Conservation (phyloP, 2,888 invertebrate species). For the Luffia ferchaultella region DNA sequence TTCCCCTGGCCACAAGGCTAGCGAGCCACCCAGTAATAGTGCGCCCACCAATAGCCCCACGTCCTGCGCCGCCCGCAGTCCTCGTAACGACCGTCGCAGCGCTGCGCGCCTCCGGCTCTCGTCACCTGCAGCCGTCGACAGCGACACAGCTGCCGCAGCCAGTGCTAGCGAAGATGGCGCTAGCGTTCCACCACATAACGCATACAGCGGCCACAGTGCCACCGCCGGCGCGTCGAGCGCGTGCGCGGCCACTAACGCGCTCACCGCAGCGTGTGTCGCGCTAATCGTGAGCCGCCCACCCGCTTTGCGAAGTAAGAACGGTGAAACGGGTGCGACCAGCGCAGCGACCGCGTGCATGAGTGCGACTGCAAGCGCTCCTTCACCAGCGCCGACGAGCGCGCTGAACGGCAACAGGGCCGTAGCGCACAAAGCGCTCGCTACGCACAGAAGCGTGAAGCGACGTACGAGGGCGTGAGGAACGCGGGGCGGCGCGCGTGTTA, state of each 20-base stretch:
- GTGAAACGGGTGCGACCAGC: constrained; percentile 55
- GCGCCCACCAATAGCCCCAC: constrained; percentile 49
- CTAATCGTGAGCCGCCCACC: constrained; percentile 45
- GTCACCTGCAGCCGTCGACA: constrained; percentile 59
- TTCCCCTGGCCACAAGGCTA: constrained; percentile 58
- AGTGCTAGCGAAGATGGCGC: constrained; percentile 66
- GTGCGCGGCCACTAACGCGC: constrained; percentile 69
- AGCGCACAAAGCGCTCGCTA: constrained; percentile 69
- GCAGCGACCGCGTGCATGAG: constrained; percentile 70
- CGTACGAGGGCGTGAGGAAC: constrained; percentile 53
- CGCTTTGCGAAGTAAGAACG: constrained; percentile 46
- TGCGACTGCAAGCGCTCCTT: constrained; percentile 71
- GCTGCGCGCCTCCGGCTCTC: constrained; percentile 42
- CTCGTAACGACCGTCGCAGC: constrained; percentile 45
- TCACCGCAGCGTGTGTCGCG: constrained; percentile 61
- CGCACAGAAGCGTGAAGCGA: constrained; percentile 61
- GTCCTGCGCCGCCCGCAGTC: constrained; percentile 52
- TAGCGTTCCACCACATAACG: constrained; percentile 62
- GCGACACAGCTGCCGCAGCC: constrained; percentile 65
- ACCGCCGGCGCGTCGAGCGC: constrained; percentile 41
- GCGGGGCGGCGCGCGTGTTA: constrained; percentile 61
- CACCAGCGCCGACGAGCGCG: constrained; percentile 54
- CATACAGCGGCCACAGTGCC: constrained; percentile 43
- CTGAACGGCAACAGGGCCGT: constrained; percentile 70
- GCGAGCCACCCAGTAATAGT: constrained; percentile 41